Evolutionary conservation across 2,797 vertebrate species (phyloP), one percentile per base, ranked within the genome.

Genomic region (Benthosema pterotum): DNA sequence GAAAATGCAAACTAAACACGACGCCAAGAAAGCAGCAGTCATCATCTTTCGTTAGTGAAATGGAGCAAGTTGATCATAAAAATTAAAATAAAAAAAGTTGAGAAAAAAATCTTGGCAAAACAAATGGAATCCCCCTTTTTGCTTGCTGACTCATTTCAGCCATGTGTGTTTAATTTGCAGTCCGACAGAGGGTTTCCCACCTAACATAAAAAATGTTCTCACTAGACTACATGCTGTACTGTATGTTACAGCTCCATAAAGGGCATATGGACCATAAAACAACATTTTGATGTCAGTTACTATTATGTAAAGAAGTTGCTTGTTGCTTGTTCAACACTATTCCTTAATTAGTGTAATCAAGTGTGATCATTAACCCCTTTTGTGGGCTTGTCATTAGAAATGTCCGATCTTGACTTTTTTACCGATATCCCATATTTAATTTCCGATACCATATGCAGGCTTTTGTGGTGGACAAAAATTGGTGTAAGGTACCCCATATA

Each of bases 111-210:
- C 76, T 87, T 95, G 94, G 94, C 92, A 71, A 69, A 62, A 61
- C 71, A 63, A 78, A 74, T 93, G 95, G 95, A 96, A 96, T 95
- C 94, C 94, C 95, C 92, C 94, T 87, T 52, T n/a, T 87, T 87
- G 93, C 88, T 77, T 92, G 89, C 92, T 97, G 95, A 98, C 93
- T 98, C 95, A 98, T 93, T 89, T 25, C 54, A 91, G 88, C 93
- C 94, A 91, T 87, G 88, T 87, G 84, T 91, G 91, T 94, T 86
- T 93, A 88, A 93, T 91, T 91, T 92, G 74, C 48, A 55, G 8
- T 67, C 87, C 92, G 89, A 91, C 87, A 89, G 81, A 92, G 93
- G 95, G 92, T 92, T 95, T 95, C 95, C 94, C 94, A 84, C 79
- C 77, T 77, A 62, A 62, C 78, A 53, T 48, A 53, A 19, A 52